These are phyloP conservation scores for Helarctos malayanus DNA, from an alignment of 2,797 vertebrate genomes.

Conservation along the genomic window DNA sequence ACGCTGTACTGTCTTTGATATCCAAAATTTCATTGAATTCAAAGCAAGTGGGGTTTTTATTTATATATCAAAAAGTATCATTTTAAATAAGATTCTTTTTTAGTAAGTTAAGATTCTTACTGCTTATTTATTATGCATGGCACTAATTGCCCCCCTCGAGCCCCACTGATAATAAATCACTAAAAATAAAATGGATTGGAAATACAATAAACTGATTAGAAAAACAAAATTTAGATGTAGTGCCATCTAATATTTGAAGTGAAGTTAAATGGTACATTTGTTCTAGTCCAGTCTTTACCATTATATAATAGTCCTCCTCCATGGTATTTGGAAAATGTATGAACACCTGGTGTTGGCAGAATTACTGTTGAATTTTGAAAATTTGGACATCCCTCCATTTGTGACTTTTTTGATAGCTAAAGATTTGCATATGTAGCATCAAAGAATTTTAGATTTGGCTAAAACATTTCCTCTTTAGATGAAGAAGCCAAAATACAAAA, in stretches of 20 bases:
- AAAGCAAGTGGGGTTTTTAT: neutral
- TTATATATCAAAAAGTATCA: neutral
- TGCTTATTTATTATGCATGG: neutral
- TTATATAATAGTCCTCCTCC: neutral
- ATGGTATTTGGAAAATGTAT: neutral
- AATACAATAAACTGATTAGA: neutral
- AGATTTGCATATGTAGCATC: neutral
- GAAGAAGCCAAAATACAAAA: neutral
- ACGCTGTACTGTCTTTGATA: neutral
- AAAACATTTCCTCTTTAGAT: neutral
- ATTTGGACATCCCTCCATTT: neutral
- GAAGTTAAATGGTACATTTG: neutral
- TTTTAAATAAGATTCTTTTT: neutral
- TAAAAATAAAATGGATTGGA: constrained; percentile 27
- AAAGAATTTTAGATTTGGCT: constrained; percentile 41
- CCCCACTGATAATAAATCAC: neutral
- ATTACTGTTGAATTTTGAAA: constrained; percentile 9
- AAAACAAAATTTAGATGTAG: constrained; percentile 29
- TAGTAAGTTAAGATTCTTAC: neutral
- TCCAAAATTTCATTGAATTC: constrained; percentile 26
- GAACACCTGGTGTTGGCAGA: neutral
- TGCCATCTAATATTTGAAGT: neutral
- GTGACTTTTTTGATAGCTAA: neutral
- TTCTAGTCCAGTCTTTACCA: neutral
- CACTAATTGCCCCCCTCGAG: neutral